These are phyloP conservation scores for Pterocles orientalis DNA, from an alignment of 2,113 vertebrate genomes.

Conservation along the genomic window DNA sequence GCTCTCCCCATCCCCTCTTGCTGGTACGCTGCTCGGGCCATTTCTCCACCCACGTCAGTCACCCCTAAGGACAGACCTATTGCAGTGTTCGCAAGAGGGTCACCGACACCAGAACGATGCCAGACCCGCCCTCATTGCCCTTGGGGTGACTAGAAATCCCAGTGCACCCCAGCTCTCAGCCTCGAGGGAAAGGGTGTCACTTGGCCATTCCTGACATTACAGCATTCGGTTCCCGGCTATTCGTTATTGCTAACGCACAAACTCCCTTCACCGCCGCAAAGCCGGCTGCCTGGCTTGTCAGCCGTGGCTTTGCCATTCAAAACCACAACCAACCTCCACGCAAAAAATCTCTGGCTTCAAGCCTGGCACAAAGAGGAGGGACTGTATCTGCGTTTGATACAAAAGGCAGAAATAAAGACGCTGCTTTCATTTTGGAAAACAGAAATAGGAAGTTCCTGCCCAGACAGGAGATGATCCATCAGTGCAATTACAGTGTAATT, in stretches of 20 bases:
- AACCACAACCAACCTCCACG: accelerated
- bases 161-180: neutral
- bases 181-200: neutral
- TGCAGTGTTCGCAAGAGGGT: neutral
- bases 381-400: neutral
- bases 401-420: neutral
- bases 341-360: neutral
- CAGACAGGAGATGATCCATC: constrained; percentile 51
- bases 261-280: neutral
- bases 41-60: neutral
- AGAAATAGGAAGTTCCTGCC: constrained; percentile 19
- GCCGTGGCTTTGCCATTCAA: neutral
- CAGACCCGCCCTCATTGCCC: neutral
- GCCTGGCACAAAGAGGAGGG: neutral
- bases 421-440: neutral
- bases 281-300: neutral
- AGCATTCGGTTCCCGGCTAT: neutral
- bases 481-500: constrained; percentile 49
- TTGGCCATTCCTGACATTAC: accelerated
- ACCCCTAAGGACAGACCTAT: neutral
- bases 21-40: neutral
- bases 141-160: neutral
- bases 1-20: neutral
- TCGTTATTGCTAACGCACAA: neutral
- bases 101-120: neutral